A percentile compares a stretch with the other conserved stretches of the same genome.
Evolutionary conservation across 2,888 invertebrate genomes (phyloP).

Genomic region (Nysson spinosus): DNA sequence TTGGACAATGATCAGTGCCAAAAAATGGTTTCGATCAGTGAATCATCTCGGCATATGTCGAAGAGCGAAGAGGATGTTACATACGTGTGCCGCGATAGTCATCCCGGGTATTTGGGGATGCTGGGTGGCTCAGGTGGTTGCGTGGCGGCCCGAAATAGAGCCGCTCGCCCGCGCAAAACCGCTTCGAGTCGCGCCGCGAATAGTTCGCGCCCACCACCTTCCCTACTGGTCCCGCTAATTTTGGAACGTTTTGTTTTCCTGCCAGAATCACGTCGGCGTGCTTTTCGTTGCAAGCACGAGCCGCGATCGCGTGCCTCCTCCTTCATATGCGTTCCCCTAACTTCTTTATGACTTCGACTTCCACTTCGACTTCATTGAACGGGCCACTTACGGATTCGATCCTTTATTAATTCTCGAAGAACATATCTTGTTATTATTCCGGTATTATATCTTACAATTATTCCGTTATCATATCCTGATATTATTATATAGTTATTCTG

Average conservation of each 20-base stretch:
- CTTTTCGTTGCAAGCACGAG: conserved; percentile 22
- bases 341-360: neutral
- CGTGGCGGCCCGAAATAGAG: conserved; percentile 74
- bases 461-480: too few species aligned
- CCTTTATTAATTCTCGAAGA: too few species aligned
- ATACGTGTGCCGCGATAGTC: conserved; percentile 58
- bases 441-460: too few species aligned
- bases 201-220: conserved; percentile 75
- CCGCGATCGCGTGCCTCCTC: conserved; percentile 7
- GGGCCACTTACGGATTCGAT: too few species aligned
- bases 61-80: conserved; percentile 30
- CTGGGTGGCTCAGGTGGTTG: conserved; percentile 75
- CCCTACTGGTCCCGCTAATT: conserved; percentile 66
- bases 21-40: conserved; percentile 53
- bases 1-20: too few species aligned
- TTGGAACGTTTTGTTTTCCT: conserved; percentile 72
- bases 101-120: conserved; percentile 73
- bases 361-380: neutral
- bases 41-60: conserved; percentile 47
- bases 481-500: too few species aligned
- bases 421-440: too few species aligned
- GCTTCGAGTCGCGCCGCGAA: conserved; percentile 71
- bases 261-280: conserved; percentile 57
- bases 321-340: neutral
- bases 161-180: conserved; percentile 75